Conservation (phyloP, 2,797 vertebrate species). For the Pseudocheirus occidentalis region DNA sequence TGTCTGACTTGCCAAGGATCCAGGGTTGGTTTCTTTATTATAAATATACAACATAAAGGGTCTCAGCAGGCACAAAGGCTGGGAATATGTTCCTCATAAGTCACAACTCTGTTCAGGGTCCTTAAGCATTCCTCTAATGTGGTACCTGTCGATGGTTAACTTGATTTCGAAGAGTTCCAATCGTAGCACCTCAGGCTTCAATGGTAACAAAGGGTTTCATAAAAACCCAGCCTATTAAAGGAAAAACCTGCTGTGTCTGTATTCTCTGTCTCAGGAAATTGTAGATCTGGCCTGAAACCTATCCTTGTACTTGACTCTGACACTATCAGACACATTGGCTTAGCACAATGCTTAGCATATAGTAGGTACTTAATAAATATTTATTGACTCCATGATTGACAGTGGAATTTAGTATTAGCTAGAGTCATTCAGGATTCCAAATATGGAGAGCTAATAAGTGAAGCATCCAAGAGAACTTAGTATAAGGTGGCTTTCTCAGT, state of each 20-base stretch:
- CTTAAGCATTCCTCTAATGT: slow-evolving; percentile 30
- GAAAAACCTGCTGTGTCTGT: background rate
- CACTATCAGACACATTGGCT: background rate
- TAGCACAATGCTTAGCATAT: background rate
- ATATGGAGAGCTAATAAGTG: background rate
- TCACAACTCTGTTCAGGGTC: slow-evolving; percentile 9
- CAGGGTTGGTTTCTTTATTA: slow-evolving; percentile 64
- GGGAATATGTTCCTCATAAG: background rate
- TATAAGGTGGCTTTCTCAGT: background rate
- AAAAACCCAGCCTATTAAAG: background rate
- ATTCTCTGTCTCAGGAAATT: slow-evolving; percentile 43
- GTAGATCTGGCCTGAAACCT: background rate
- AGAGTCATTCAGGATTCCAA: background rate
- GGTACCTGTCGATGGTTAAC: slow-evolving; percentile 56
- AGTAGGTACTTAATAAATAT: background rate
- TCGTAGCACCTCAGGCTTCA: background rate
- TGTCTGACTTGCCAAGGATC: background rate
- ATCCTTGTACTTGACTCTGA: background rate
- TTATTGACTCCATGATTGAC: background rate
- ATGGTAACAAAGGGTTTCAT: background rate
- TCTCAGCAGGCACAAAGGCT: background rate
- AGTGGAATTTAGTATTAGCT: background rate
- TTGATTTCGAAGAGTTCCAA: slow-evolving; percentile 65
- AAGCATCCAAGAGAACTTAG: background rate
- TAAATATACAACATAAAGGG: slow-evolving; percentile 19